phyloP scores from a whole-genome alignment of 2,888 invertebrate species.

The Harpalus rubripes region DNA sequence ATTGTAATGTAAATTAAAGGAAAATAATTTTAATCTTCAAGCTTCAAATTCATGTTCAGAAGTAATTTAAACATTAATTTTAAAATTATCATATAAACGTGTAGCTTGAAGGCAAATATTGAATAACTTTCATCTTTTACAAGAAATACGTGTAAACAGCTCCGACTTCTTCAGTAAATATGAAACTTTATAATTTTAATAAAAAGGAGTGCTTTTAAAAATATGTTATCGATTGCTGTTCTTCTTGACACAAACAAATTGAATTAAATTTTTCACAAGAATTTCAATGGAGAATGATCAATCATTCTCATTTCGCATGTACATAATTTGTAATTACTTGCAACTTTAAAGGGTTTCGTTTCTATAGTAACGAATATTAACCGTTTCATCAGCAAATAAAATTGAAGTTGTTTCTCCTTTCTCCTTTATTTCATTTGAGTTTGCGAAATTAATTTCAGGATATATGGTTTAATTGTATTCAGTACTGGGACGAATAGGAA shows the following conservation, averaged over 20 bases:
- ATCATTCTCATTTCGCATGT: constrained; percentile 34
- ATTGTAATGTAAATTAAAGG: constrained; percentile 38
- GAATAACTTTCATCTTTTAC: background rate
- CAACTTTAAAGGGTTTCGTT: constrained; percentile 36
- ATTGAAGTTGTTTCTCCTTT: constrained; percentile 28
- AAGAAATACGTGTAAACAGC: constrained; percentile 10
- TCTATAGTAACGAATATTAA: background rate
- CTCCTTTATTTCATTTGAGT: constrained; percentile 3
- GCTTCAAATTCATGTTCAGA: background rate
- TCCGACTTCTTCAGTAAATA: constrained; percentile 11
- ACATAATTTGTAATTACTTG: constrained; percentile 30
- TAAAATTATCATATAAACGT: background rate
- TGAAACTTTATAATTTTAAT: constrained; percentile 38
- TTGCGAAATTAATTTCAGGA: constrained; percentile 34
- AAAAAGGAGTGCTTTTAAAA: constrained; percentile 33
- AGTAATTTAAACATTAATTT: constrained; percentile 17
- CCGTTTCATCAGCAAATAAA: constrained; percentile 25
- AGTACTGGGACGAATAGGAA: too few relatives aligned
- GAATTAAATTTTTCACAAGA: constrained; percentile 40
- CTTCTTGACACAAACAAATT: constrained; percentile 29
- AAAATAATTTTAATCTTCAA: constrained; percentile 10
- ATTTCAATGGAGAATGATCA: constrained; percentile 32
- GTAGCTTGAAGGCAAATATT: background rate
- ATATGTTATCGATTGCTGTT: constrained; percentile 32
- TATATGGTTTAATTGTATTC: background rate